These are phyloP conservation scores for Phenganax subtilis DNA, from an alignment of 92 coral and sea anemone genomes.

Conservation along the genomic window DNA sequence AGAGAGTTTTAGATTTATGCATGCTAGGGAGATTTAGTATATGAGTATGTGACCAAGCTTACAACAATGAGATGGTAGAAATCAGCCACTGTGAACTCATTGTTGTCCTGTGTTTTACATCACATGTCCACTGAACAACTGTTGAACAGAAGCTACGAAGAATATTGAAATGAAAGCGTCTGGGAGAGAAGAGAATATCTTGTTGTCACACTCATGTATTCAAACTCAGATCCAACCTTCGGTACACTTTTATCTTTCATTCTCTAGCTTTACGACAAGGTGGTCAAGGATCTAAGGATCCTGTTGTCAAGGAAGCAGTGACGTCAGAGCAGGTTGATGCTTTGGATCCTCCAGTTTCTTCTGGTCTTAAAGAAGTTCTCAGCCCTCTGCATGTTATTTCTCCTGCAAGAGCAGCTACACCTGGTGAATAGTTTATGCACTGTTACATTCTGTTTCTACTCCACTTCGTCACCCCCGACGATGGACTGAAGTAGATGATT, in stretches of 20 bases:
- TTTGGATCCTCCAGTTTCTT: constrained; percentile 8
- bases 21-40: no score
- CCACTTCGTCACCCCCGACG: neutral
- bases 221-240: no score
- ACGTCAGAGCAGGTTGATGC: constrained; percentile 27
- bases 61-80: neutral
- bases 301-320: constrained; percentile 53
- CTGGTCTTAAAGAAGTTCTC: constrained; percentile 28
- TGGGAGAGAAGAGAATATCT: no score
- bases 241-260: neutral
- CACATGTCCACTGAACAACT: no score
- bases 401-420: constrained; percentile 5
- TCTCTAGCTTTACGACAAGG: constrained; percentile 83
- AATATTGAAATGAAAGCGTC: no score
- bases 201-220: no score
- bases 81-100: neutral
- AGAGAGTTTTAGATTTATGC: no score
- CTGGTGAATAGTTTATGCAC: constrained; percentile 1
- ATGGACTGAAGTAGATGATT: neutral
- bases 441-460: neutral
- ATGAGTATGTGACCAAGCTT: no score
- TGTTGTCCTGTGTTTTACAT: no score
- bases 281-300: constrained; percentile 18
- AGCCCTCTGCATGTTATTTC: constrained; percentile 14
- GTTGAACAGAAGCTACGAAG: no score